Conservation (phyloP, 2,888 invertebrate genomes). For the Ormyrus rosae region DNA sequence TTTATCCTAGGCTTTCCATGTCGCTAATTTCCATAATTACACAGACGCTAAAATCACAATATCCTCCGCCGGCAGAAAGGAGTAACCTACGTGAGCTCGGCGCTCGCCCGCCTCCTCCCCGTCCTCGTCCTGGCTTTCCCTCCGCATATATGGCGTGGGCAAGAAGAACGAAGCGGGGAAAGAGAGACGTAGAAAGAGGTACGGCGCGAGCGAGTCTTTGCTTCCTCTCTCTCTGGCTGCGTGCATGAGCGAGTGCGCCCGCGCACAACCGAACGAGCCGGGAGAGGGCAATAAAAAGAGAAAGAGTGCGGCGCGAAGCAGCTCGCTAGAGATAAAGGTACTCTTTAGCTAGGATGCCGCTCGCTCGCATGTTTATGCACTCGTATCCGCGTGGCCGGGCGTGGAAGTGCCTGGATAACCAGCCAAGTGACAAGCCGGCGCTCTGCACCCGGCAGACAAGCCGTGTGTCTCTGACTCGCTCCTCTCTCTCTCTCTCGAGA, state of each 20-base stretch:
- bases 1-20: conserved; percentile 76
- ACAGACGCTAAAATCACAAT: conserved; percentile 77
- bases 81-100: conserved; percentile 72
- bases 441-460: conserved; percentile 52
- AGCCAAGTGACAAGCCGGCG: conserved; percentile 74
- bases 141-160: conserved; percentile 40
- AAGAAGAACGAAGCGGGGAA: not conserved
- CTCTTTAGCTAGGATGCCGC: conserved; percentile 69
- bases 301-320: conserved; percentile 64
- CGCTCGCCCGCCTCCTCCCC: conserved; percentile 56
- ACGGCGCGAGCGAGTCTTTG: conserved; percentile 3
- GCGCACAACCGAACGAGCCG: conserved; percentile 37
- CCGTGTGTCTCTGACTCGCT: conserved; percentile 30
- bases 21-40: conserved; percentile 77
- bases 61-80: conserved; percentile 74
- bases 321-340: conserved; percentile 71
- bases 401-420: conserved; percentile 75
- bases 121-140: conserved; percentile 59
- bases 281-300: conserved; percentile 46
- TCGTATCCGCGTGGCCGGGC: conserved; percentile 75
- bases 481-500: conserved; percentile 61
- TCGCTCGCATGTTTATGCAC: conserved; percentile 75
- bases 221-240: not conserved
- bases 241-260: conserved; percentile 25
- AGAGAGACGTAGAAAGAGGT: conserved; percentile 32